Evolutionary conservation across 2,797 vertebrate species (phyloP).

Genomic region (Morelia viridis): DNA sequence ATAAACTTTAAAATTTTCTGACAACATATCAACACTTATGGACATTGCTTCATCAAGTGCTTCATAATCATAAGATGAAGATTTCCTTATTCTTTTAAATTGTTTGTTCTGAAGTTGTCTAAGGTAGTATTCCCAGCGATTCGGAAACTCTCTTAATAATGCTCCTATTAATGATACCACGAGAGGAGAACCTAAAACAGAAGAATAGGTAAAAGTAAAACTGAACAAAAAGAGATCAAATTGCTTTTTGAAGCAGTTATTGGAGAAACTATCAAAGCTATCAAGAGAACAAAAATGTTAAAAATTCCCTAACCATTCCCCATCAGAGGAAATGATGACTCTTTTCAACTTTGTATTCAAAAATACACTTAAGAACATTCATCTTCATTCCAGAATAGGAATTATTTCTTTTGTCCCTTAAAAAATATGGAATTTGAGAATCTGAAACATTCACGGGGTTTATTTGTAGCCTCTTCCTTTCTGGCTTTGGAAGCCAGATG

Average conservation of each 20-base stretch:
- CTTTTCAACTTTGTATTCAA: not conserved
- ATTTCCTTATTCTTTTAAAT: conserved; percentile 93
- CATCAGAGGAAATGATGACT: not conserved
- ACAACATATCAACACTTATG: conserved; percentile 91
- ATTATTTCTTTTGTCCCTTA: not conserved
- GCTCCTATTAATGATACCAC: conserved; percentile 95
- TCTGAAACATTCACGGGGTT: not conserved
- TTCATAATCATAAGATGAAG: conserved; percentile 95
- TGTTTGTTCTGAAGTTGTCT: conserved; percentile 89
- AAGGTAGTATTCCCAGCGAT: conserved; percentile 94
- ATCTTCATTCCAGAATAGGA: not conserved
- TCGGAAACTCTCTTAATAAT: conserved; percentile 89
- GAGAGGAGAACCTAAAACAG: conserved; percentile 87
- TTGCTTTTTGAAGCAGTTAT: not conserved
- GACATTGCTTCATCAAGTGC: conserved; percentile 98
- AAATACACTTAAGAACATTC: not conserved
- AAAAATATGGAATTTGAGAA: not conserved
- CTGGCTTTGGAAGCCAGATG: not conserved
- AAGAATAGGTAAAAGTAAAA: not conserved
- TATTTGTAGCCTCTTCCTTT: not conserved
- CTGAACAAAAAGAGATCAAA: not conserved
- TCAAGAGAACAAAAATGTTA: not conserved
- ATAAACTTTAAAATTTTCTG: conserved; percentile 80
- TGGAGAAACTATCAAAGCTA: not conserved
- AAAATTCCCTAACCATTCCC: not conserved